A percentile compares a stretch with the other conserved stretches of the same genome.
phyloP scores from a whole-genome alignment of 1,140 invertebrate species.

The Aphaenogaster floridana region DNA sequence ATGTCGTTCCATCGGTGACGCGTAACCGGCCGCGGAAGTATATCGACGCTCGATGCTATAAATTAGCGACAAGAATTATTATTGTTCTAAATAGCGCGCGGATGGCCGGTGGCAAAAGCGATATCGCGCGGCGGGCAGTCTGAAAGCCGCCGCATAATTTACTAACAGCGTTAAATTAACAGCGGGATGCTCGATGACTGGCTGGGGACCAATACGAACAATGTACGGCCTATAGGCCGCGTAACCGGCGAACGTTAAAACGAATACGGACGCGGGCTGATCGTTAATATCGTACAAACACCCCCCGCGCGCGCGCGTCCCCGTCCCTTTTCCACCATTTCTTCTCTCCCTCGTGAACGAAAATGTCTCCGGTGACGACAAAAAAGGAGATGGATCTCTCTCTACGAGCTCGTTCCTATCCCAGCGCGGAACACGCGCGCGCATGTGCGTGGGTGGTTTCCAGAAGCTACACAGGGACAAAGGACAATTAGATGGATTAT shows the following conservation, averaged over 20 bases:
- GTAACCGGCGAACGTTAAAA: slow-evolving; percentile 43
- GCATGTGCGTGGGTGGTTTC: background rate
- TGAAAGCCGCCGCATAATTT: slow-evolving; percentile 72
- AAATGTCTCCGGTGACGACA: slow-evolving; percentile 15
- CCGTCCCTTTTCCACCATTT: slow-evolving; percentile 6
- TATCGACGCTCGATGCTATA: slow-evolving; percentile 62
- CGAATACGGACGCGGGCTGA: slow-evolving; percentile 9
- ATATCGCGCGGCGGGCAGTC: slow-evolving; percentile 63
- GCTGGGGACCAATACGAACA: slow-evolving; percentile 74
- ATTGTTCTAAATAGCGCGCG: slow-evolving; percentile 62
- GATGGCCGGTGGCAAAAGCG: slow-evolving; percentile 45
- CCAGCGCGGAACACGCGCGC: background rate
- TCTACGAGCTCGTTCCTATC: slow-evolving; percentile 17
- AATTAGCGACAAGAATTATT: slow-evolving; percentile 75
- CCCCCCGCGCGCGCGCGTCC: background rate
- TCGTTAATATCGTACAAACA: slow-evolving; percentile 35
- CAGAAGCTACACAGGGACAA: slow-evolving; percentile 45
- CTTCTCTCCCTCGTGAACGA: slow-evolving; percentile 18
- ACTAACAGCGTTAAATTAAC: slow-evolving; percentile 74
- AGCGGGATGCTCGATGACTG: slow-evolving; percentile 68
- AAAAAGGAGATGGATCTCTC: slow-evolving; percentile 57
- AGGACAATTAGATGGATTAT: slow-evolving; percentile 72
- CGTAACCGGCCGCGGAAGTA: slow-evolving; percentile 51
- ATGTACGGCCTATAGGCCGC: slow-evolving; percentile 12
- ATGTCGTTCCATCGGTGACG: slow-evolving; percentile 48